Evolutionary conservation across 2,888 invertebrate species (phyloP), one percentile per base, ranked within the genome.

Genomic region (Homarus gammarus): DNA sequence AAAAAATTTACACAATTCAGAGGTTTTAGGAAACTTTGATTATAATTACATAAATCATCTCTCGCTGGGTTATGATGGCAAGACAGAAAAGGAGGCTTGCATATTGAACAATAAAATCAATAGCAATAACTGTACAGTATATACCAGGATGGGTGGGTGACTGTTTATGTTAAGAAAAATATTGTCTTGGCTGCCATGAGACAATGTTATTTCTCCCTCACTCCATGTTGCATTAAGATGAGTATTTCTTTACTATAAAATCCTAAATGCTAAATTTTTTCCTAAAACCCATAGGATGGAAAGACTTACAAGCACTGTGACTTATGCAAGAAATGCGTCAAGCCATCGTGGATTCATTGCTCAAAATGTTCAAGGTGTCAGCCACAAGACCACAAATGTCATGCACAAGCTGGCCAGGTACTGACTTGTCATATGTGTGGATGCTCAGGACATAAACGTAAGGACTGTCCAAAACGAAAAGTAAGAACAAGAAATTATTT

Each of bases 311-410:
- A 94, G 0, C 97, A 97, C 93, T 97, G 97, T 93, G 93, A 94
- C 33, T 92, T 93, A 12, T 97, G 97, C 93, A 93, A 95, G 38
- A 94, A 95, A 78, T 98, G 98, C 94, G 97, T 98, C 0, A 98
- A 98, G 94, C 96, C 97, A 0, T 96, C 96, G 0, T 97, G 97
- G 95, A 94, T 95, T 44, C 98, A 98, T 93, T 98, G 98, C 93
- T 93, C 94, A 0, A 94, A 93, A 8, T 98, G 98, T 93, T 94
- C 95, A 0, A 94, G 96, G 91, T 98, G 98, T 93, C 94, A 94
- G 33, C 94, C 94, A 84, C 82, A 73, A 0, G 87, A 83, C 72
- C 90, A 90, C 79, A 72, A 68, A n/a, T 90, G 90, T 64, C 6
- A 64, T 10, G 31, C 49, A 40, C 31, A 70, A 2, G 40, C 18